phyloP scores from a whole-genome alignment of 2,113 vertebrate genomes.

The Todiramphus chloris region DNA sequence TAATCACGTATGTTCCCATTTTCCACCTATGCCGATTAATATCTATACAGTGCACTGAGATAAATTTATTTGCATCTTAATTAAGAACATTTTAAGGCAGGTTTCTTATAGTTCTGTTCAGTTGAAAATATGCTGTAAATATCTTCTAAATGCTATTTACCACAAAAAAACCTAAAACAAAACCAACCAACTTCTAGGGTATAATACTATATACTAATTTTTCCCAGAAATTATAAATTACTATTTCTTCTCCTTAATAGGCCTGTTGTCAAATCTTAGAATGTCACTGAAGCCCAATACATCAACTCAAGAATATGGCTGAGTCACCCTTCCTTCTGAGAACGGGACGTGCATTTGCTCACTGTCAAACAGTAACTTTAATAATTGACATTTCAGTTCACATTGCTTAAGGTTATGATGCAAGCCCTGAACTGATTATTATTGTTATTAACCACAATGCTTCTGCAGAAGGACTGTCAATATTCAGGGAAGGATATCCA shows the following conservation, averaged over 20 bases:
- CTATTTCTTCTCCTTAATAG: constrained; percentile 16
- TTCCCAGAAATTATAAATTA: constrained; percentile 34
- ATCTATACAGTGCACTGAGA: constrained; percentile 1
- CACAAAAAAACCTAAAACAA: neutral
- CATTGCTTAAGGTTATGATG: neutral
- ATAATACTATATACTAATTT: constrained; percentile 20
- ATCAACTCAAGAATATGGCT: neutral
- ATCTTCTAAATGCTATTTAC: constrained; percentile 39
- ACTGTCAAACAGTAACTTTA: neutral
- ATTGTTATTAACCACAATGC: neutral
- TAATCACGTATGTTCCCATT: constrained; percentile 48
- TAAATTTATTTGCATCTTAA: constrained; percentile 52
- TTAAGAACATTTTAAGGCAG: constrained; percentile 51
- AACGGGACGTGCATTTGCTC: neutral
- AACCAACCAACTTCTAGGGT: neutral
- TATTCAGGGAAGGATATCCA: neutral
- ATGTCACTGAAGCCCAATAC: neutral
- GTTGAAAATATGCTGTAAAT: constrained; percentile 28
- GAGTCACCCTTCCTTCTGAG: constrained; percentile 29
- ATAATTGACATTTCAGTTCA: neutral
- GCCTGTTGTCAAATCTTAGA: neutral
- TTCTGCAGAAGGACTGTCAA: neutral
- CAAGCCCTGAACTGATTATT: neutral
- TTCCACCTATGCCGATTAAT: constrained; percentile 48
- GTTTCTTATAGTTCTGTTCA: constrained; percentile 44